A percentile compares a stretch with the other conserved stretches of the same genome.
Evolutionary conservation across 2,797 vertebrate species (phyloP).

Genomic region (Sternotherus odoratus): DNA sequence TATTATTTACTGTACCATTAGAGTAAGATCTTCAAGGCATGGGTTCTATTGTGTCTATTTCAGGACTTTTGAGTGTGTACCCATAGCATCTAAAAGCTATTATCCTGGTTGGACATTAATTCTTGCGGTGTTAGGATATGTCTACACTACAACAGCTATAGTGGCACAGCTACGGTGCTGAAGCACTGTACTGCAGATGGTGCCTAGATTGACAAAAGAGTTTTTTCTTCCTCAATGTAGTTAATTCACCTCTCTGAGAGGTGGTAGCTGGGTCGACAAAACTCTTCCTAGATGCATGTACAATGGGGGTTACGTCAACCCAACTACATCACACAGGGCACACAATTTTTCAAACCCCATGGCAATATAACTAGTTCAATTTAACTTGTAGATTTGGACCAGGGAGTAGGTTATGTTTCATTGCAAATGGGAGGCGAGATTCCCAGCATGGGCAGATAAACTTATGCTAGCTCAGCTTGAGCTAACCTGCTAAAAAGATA

Average conservation of each 20-base stretch:
- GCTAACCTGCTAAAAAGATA: not conserved
- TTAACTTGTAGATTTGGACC: not conserved
- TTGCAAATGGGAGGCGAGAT: not conserved
- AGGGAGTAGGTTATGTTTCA: not conserved
- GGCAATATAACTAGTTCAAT: not conserved
- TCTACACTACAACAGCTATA: not conserved
- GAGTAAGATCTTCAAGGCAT: not conserved
- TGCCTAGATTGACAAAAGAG: not conserved
- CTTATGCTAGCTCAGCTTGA: not conserved
- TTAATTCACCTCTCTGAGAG: not conserved
- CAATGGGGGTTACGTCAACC: not conserved
- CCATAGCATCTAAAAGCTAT: not conserved
- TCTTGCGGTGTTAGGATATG: not conserved
- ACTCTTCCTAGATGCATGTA: not conserved
- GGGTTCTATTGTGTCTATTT: slow-evolving; percentile 15
- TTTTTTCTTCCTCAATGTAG: not conserved
- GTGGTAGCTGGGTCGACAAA: not conserved
- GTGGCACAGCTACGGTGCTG: not conserved
- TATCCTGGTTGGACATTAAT: slow-evolving; percentile 12
- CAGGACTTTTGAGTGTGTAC: not conserved
- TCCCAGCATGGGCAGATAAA: not conserved
- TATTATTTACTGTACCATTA: not conserved
- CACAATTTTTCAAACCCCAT: not conserved
- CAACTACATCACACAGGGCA: not conserved
- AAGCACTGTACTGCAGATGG: not conserved